Evolutionary conservation across 2,888 invertebrate species (phyloP), one percentile per base, ranked within the genome.

Genomic region (Dicranocentrus wangi): DNA sequence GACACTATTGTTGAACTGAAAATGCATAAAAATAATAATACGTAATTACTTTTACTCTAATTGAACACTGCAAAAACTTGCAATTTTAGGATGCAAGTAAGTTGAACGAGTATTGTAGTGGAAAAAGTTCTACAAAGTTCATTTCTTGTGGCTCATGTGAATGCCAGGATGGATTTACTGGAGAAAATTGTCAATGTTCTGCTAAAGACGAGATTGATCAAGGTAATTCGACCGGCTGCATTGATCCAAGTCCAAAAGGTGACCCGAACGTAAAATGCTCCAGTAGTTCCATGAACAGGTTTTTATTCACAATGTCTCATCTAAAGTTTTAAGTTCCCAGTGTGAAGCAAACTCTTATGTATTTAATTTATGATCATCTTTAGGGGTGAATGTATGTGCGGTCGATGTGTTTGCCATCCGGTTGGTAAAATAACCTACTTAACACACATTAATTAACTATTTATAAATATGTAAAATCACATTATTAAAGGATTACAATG

Each of bases 361-460:
- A 58, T 10, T 10, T 21, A 25, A 58, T 15, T 51, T 51, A 21
- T 8, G 23, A 58, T 21, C 3, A 25, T 25, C 10, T 19, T 63
- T 63, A 83, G 83, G 39, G 83, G 81, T 19, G n/a, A 61, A 15
- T 83, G 83, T n/a, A 76, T 79, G 61, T 83, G 83, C 47, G 79
- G 82, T 2, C 27, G 51, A 19, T 83, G 83, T 32, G 65, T 70
- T 17, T 83, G 83, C 19, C 1, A 27, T 5, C 23, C 2, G 10
- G 61, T 72, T 23, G 28, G 21, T n/a, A n/a, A n/a, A n/a, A n/a
- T n/a, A n/a, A 21, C 17, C 19, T 39, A 25, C 13, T 55, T 55
- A n/a, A n/a, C n/a, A n/a, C n/a, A n/a, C n/a, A n/a, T n/a, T n/a
- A n/a, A 3, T 43, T 27, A 27, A 68, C 51, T 7, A 25, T 23